Evolutionary conservation across 2,797 vertebrate genomes (phyloP).

Genomic region (Microchirus variegatus): DNA sequence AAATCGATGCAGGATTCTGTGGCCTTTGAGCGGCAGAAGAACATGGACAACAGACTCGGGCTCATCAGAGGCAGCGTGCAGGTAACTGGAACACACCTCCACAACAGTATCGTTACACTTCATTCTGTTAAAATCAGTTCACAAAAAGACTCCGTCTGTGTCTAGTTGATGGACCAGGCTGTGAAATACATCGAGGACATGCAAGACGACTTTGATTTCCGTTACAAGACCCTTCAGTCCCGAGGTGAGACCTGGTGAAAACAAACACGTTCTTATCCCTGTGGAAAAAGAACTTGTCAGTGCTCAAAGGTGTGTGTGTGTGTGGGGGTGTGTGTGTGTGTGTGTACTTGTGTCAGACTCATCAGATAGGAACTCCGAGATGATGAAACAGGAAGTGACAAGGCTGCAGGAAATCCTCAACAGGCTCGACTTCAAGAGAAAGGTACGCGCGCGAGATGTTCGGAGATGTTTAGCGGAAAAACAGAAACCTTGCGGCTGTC

Average conservation of each 20-base stretch:
- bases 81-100: constrained; percentile 72
- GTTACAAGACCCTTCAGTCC: constrained; percentile 95
- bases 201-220: constrained; percentile 98
- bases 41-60: constrained; percentile 89
- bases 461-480: background rate
- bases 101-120: background rate
- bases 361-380: constrained; percentile 84
- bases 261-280: too few relatives aligned
- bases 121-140: background rate
- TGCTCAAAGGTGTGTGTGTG: background rate
- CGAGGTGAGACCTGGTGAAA: constrained; percentile 81
- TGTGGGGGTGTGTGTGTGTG: too few relatives aligned
- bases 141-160: constrained; percentile 4
- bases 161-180: constrained; percentile 92
- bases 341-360: constrained; percentile 78
- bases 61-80: constrained; percentile 90
- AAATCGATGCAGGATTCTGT: constrained; percentile 90
- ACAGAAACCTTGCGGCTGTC: background rate
- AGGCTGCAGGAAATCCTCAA: constrained; percentile 94
- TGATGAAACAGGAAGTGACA: constrained; percentile 91
- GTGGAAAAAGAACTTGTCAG: too few relatives aligned
- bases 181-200: constrained; percentile 95
- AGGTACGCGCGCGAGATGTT: constrained; percentile 74
- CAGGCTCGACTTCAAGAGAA: constrained; percentile 93
- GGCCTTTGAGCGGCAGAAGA: constrained; percentile 90